phyloP scores from a whole-genome alignment of 1,140 invertebrate genomes.

The Pararge aegeria region DNA sequence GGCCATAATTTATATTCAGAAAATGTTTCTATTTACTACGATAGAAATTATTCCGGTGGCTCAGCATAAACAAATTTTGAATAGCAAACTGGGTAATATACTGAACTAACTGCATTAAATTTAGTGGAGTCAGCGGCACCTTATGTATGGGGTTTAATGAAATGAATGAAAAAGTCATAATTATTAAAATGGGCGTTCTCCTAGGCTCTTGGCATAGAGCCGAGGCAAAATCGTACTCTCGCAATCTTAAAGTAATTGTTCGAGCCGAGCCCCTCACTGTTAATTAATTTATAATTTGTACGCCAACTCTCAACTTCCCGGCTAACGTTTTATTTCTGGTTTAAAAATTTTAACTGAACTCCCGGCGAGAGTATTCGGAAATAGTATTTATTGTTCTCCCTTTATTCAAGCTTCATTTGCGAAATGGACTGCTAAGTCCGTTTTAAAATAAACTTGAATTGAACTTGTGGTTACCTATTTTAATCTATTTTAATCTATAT shows the following conservation, averaged over 20 bases:
- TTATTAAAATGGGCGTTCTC: conserved; percentile 56
- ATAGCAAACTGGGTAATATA: conserved; percentile 9
- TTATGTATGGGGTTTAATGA: conserved; percentile 36
- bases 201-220: conserved; percentile 55
- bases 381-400: conserved; percentile 32
- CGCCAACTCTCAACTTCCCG: conserved; percentile 49
- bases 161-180: conserved; percentile 57
- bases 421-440: conserved; percentile 18
- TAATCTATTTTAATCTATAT: neutral
- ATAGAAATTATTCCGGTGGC: neutral
- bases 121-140: conserved; percentile 22
- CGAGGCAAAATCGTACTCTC: conserved; percentile 46
- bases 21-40: no score
- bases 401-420: conserved; percentile 24
- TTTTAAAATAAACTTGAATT: conserved; percentile 4
- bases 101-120: conserved; percentile 24
- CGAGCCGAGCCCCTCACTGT: conserved; percentile 52
- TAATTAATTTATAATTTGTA: conserved; percentile 74
- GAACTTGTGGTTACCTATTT: neutral
- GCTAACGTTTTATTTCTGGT: conserved; percentile 33
- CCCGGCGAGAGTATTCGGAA: conserved; percentile 20
- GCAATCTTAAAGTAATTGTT: conserved; percentile 67
- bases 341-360: conserved; percentile 42
- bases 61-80: conserved; percentile 4
- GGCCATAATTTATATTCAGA: no score